Conservation (phyloP, 2,888 invertebrate species). For the Germaria angustata region DNA sequence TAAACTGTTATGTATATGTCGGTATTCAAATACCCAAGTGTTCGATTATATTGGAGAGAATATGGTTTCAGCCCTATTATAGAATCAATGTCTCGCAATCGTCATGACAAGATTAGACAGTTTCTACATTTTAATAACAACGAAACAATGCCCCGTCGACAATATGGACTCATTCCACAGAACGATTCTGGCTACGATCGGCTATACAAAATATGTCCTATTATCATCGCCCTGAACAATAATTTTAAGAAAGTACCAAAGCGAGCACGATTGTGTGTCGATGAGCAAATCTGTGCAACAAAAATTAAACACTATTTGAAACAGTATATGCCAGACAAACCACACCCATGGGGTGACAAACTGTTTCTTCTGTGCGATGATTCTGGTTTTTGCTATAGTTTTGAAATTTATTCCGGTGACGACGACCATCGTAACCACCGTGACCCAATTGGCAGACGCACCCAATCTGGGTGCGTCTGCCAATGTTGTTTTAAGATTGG, state of each 20-base stretch:
- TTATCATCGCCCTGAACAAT: conserved; percentile 1
- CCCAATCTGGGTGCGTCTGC: conserved; percentile 32
- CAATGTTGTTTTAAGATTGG: conserved; percentile 34
- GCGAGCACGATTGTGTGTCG: conserved; percentile 13
- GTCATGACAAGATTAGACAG: conserved; percentile 56
- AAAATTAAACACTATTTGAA: conserved; percentile 24
- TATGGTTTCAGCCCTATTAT: conserved; percentile 50
- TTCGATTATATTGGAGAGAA: conserved; percentile 20
- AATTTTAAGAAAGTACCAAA: conserved; percentile 30
- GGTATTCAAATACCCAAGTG: conserved; percentile 17
- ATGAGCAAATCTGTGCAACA: too few species aligned
- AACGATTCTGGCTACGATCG: background rate
- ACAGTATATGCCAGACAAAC: conserved; percentile 5
- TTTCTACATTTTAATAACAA: conserved; percentile 80
- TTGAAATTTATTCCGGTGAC: conserved; percentile 28
- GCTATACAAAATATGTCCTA: conserved; percentile 14
- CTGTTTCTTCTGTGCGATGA: conserved; percentile 26
- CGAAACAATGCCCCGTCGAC: conserved; percentile 6
- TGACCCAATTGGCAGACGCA: too few species aligned
- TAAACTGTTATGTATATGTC: background rate
- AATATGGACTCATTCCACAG: conserved; percentile 6
- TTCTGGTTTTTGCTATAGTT: background rate
- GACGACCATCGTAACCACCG: conserved; percentile 24
- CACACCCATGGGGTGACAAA: conserved; percentile 11
- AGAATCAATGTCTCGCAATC: conserved; percentile 56